Percentiles rank a stretch among this genome's conserved stretches.
Evolutionary conservation across 1,140 invertebrate species (phyloP).

Genomic region (Drosophila equinoxialis): DNA sequence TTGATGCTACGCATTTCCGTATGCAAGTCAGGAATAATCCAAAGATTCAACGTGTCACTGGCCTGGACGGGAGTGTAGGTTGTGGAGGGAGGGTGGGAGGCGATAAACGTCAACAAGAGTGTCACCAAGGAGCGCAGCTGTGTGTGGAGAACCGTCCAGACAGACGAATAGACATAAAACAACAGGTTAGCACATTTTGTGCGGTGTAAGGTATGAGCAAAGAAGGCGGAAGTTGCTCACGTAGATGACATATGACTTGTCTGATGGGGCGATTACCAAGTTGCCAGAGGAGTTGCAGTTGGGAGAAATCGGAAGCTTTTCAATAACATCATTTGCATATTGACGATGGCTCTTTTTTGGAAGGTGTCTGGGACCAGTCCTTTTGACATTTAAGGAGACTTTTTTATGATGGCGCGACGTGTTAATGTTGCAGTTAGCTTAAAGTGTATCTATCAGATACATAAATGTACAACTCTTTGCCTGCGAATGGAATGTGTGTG

Average conservation of each 20-base stretch:
- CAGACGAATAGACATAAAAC: background rate
- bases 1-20: conserved; percentile 29
- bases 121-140: conserved; percentile 14
- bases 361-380: conserved; percentile 12
- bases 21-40: conserved; percentile 55
- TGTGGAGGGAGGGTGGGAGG: background rate
- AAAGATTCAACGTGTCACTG: conserved; percentile 38
- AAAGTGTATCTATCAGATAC: conserved; percentile 38
- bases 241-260: conserved; percentile 66
- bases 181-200: conserved; percentile 29
- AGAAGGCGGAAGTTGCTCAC: conserved; percentile 30
- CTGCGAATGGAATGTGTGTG: conserved; percentile 38
- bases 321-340: conserved; percentile 60
- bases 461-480: conserved; percentile 46
- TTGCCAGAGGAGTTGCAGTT: conserved; percentile 10
- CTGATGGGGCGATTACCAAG: conserved; percentile 60
- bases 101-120: conserved; percentile 45
- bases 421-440: conserved; percentile 52
- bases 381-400: conserved; percentile 58
- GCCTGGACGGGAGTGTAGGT: conserved; percentile 28
- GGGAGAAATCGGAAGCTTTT: conserved; percentile 32
- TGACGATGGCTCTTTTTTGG: conserved; percentile 28
- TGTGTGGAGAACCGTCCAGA: background rate
- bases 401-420: conserved; percentile 69
- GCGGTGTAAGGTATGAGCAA: conserved; percentile 25